Evolutionary conservation across 2,113 vertebrate species (phyloP).

Genomic region (Labeo rohita): DNA sequence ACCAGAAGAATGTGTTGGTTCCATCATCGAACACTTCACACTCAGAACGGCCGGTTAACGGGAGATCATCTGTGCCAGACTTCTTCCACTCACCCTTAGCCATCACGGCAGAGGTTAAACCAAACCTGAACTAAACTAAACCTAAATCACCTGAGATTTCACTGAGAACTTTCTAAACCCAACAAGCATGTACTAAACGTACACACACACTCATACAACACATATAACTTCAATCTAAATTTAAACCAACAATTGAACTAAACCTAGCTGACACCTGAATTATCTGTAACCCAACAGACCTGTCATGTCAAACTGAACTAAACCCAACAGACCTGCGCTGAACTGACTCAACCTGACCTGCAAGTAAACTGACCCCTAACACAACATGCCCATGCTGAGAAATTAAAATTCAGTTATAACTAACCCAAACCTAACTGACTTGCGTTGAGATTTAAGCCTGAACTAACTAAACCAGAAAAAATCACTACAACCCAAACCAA

Average conservation of each 20-base stretch:
- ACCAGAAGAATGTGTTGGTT: constrained; percentile 99
- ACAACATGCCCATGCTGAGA: neutral
- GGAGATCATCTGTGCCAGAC: constrained; percentile 23
- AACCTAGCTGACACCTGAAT: neutral
- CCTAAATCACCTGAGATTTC: neutral
- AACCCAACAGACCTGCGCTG: neutral
- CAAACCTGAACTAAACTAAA: neutral
- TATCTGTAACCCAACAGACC: neutral
- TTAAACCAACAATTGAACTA: neutral
- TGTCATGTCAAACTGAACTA: neutral
- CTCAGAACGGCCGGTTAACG: constrained; percentile 69
- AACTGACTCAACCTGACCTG: neutral
- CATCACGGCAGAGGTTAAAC: constrained; percentile 9
- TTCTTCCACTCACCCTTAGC: constrained; percentile 31
- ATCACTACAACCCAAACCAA: neutral
- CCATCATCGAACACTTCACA: constrained; percentile 94
- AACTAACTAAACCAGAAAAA: neutral
- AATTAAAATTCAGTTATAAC: neutral
- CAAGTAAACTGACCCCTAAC: neutral
- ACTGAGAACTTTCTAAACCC: neutral
- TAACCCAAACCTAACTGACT: neutral
- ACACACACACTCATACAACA: neutral
- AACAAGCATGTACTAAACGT: neutral
- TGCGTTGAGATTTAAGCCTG: neutral
- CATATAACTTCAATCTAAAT: neutral